Conservation (phyloP, 2,888 invertebrate species). For the Acanthosoma haemorrhoidale region DNA sequence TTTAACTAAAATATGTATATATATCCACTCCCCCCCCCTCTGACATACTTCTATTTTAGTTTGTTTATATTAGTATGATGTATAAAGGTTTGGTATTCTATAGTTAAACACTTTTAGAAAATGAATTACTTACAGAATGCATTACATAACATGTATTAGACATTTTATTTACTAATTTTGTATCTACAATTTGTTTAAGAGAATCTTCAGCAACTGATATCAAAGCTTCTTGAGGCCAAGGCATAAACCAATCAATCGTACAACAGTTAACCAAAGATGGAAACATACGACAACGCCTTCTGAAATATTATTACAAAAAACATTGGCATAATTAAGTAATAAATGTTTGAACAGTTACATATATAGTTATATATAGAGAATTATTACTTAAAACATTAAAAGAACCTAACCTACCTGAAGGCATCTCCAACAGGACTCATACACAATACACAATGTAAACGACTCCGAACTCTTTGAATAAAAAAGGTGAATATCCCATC, state of each 20-base stretch:
- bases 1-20: too few relatives aligned
- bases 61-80: too few relatives aligned
- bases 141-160: constrained; percentile 65
- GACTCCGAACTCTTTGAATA: constrained; percentile 73
- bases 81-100: constrained; percentile 72
- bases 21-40: too few relatives aligned
- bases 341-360: background rate
- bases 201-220: constrained; percentile 73
- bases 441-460: constrained; percentile 76
- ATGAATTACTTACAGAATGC: constrained; percentile 54
- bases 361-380: background rate
- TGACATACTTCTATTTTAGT: too few relatives aligned
- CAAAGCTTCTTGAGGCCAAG: constrained; percentile 85
- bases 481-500: constrained; percentile 82
- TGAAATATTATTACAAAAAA: constrained; percentile 44
- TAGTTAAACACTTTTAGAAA: constrained; percentile 64
- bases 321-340: background rate
- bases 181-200: constrained; percentile 55
- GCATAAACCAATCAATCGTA: constrained; percentile 90
- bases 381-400: background rate
- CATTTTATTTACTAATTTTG: constrained; percentile 51
- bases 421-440: constrained; percentile 85
- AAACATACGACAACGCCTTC: constrained; percentile 85
- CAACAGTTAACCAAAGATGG: constrained; percentile 91
- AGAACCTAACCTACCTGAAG: constrained; percentile 56